Conservation (phyloP, 2,797 vertebrate genomes). For the Linurgus olivaceus region DNA sequence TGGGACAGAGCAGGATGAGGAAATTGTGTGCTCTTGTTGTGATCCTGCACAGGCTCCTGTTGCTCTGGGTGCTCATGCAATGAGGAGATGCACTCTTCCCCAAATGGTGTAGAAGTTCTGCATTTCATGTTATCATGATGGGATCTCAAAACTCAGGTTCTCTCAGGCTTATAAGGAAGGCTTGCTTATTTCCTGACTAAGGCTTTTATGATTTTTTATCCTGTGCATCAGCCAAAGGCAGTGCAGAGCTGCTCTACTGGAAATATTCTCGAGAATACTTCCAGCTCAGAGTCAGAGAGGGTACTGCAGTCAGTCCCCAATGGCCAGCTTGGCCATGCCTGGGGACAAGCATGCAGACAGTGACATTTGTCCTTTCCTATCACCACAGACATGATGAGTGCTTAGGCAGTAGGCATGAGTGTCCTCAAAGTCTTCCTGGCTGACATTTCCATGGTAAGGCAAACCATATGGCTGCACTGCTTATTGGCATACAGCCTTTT, state of each 20-base stretch:
- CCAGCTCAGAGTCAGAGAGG: background rate
- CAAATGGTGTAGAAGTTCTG: background rate
- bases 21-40: background rate
- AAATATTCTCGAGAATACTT: background rate
- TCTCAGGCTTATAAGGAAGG: background rate
- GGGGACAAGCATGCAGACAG: background rate
- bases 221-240: background rate
- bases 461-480: background rate
- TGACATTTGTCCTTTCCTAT: background rate
- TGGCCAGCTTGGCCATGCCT: background rate
- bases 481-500: background rate
- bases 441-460: slow-evolving; percentile 3
- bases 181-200: background rate
- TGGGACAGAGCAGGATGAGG: background rate
- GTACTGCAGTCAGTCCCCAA: background rate
- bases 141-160: background rate
- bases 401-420: background rate
- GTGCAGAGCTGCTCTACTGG: background rate
- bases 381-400: background rate
- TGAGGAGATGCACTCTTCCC: background rate
- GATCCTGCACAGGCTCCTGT: rapidly evolving
- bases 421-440: background rate
- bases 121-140: background rate
- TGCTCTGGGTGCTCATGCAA: too few relatives aligned
- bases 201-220: background rate